A percentile compares a stretch with the other conserved stretches of the same genome.
These are phyloP conservation scores for Lepisosteus oculatus DNA, from an alignment of 2,113 vertebrate species.

Conservation along the genomic window DNA sequence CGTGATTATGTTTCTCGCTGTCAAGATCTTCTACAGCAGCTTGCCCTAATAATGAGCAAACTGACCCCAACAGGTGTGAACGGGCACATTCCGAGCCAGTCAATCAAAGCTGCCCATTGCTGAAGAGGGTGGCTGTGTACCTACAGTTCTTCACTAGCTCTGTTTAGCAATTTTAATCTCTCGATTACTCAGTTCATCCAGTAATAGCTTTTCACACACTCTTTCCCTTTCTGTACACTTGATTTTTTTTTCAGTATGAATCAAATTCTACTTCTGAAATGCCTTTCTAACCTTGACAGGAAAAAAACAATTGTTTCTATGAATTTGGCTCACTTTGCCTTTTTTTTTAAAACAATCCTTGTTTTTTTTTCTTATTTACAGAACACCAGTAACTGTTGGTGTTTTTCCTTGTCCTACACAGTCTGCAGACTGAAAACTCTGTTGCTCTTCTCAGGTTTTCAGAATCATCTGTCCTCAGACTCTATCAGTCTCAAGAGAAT, in stretches of 20 bases:
- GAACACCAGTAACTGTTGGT: constrained; percentile 45
- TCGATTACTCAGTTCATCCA: too few species aligned
- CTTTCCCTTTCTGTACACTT: constrained; percentile 2
- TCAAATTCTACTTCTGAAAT: constrained; percentile 32
- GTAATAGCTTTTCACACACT: not conserved
- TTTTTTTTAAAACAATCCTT: constrained; percentile 12
- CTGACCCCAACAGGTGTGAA: too few species aligned
- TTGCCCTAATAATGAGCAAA: not conserved
- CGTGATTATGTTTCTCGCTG: too few species aligned
- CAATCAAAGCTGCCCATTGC: too few species aligned
- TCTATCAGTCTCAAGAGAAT: constrained; percentile 21
- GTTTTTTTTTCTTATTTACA: constrained; percentile 38
- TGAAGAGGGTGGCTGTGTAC: too few species aligned
- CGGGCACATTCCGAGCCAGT: too few species aligned
- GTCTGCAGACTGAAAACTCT: constrained; percentile 21
- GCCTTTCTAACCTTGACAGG: constrained; percentile 9
- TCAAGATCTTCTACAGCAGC: too few species aligned
- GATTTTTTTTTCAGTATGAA: constrained; percentile 21
- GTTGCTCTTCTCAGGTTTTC: constrained; percentile 20
- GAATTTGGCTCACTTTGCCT: not conserved
- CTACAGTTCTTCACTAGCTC: too few species aligned
- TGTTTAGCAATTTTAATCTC: too few species aligned
- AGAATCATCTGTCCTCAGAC: constrained; percentile 6
- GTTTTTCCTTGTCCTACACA: constrained; percentile 33
- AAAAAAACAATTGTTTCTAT: too few species aligned